Base-by-base conservation (phyloP, 2,888 invertebrate species). In the Agriopis aurantiaria region DNA sequence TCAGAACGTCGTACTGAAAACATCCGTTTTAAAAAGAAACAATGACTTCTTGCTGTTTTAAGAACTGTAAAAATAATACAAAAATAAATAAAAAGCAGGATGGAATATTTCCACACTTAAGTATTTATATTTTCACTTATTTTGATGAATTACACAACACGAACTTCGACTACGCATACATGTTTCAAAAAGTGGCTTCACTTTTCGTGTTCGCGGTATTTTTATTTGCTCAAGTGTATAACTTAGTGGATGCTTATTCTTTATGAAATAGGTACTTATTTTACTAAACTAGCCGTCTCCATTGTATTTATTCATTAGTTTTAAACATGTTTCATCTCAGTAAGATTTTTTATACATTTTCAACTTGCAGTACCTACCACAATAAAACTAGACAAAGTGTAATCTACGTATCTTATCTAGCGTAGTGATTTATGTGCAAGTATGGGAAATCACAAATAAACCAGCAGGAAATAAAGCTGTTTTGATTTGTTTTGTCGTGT, bases 391-490 rank as follows among this genome's bases (percentile, higher is more conserved):
- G 80, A 81, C 79, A 80, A 83, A 80, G 78, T 79, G 58, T 72
- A 68, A 73, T 68, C 63, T 63, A 60, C 62, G 33, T 59, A 81
- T 60, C 82, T 79, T 79, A 78, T 80, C 76, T 79, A 85, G 82
- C 82, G 87, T 90, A 91, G 89, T 87, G 66, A 74, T 73, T 74
- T 86, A 87, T 88, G 86, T 88, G 85, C 87, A 87, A 86, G 82
- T 87, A 87, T 86, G 87, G 85, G 85, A 88, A 88, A 88, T 88
- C 86, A 85, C 87, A 85, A 87, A 88, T 87, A 85, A 90, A 89
- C 89, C 90, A 91, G 91, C 91, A 87, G 85, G 83, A 88, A 93
- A 92, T 93, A 92, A 85, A 93, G 90, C 92, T 92, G 93, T 93
- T 93, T 92, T 93, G 91, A 93, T 93, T 93, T 92, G 87, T 91